Evolutionary conservation across 64 coral and sea anemone species (phyloP).

Genomic region (Actinia tenebrosa): DNA sequence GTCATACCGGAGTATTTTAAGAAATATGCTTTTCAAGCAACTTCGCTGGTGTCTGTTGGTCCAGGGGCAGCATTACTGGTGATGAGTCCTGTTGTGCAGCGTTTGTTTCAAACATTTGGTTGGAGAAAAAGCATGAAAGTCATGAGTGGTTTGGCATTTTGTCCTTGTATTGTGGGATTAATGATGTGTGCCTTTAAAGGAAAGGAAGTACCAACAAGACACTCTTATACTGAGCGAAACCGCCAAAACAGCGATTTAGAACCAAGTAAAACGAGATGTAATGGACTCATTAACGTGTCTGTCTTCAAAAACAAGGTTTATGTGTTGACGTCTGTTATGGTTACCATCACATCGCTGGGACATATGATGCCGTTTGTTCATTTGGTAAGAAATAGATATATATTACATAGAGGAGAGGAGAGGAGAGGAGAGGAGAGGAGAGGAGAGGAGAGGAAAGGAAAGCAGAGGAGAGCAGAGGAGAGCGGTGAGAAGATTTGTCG

Average conservation of each 20-base stretch:
- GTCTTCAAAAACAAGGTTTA: background rate
- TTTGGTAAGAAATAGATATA: background rate
- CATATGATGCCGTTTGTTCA: background rate
- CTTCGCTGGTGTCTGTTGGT: background rate
- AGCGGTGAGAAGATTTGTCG: too few relatives aligned
- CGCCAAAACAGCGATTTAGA: background rate
- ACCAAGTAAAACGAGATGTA: background rate
- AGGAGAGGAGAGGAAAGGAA: too few relatives aligned
- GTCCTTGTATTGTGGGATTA: background rate
- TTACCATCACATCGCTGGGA: background rate
- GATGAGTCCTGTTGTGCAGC: background rate
- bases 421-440: too few relatives aligned
- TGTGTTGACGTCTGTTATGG: background rate
- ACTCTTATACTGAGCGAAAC: background rate
- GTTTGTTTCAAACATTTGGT: background rate
- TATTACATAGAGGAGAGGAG: too few relatives aligned
- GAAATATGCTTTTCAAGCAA: slow-evolving; percentile 4
- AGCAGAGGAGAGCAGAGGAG: too few relatives aligned
- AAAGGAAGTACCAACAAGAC: background rate
- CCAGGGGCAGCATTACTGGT: background rate
- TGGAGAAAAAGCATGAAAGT: background rate
- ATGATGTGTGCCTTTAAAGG: background rate
- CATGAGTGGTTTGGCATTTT: background rate
- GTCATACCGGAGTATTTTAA: background rate
- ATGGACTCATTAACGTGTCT: background rate